Evolutionary conservation across 1,140 invertebrate species (phyloP).

Genomic region (Musca vetustissima): DNA sequence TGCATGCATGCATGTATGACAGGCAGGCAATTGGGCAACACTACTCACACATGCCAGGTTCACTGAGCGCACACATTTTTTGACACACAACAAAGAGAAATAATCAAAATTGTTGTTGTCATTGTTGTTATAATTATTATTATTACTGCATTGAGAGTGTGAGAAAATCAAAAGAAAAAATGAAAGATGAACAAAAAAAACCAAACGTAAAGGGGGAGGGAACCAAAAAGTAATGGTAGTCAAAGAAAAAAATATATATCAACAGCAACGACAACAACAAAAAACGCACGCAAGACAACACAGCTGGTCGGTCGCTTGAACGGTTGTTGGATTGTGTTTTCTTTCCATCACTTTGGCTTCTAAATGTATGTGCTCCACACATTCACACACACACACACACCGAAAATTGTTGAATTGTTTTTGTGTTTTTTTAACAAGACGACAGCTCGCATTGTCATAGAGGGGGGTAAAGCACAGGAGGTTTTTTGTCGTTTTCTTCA

Average conservation of each 20-base stretch:
- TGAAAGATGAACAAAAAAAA: no score
- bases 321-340: background rate
- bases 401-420: conserved; percentile 19
- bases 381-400: background rate
- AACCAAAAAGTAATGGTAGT: conserved; percentile 17
- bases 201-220: no score
- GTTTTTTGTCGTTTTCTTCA: conserved; percentile 1
- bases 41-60: background rate
- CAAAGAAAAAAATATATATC: conserved; percentile 1
- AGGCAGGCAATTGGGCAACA: background rate
- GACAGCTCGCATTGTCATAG: background rate
- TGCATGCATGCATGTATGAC: no score
- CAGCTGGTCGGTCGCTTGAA: conserved; percentile 5
- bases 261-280: conserved; percentile 9
- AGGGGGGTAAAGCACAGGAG: conserved; percentile 11
- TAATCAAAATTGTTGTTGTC: background rate
- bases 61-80: background rate
- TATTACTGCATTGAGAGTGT: no score
- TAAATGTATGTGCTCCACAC: conserved; percentile 20
- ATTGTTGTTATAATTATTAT: no score
- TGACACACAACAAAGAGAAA: conserved; percentile 7
- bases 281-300: conserved; percentile 19
- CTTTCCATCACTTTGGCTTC: background rate
- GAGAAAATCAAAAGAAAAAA: no score
- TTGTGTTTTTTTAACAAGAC: background rate